Conservation (phyloP, 2,888 invertebrate genomes). For the Encarsia formosa region DNA sequence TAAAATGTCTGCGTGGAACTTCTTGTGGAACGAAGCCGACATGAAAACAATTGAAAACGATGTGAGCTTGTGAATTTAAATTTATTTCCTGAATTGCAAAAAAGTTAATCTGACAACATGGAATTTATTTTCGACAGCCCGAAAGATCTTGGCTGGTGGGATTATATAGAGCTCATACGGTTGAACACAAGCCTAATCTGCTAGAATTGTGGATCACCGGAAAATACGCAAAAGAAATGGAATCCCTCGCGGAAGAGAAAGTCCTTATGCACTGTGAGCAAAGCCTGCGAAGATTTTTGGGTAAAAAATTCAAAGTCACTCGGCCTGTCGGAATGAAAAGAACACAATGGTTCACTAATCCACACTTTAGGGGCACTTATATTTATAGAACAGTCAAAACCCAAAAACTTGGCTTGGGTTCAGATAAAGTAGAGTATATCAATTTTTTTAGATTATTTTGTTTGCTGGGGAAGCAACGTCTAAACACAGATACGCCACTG, state of each 20-base stretch:
- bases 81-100: neutral
- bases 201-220: conserved; percentile 67
- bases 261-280: conserved; percentile 52
- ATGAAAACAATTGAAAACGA: conserved; percentile 18
- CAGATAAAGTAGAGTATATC: conserved; percentile 30
- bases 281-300: conserved; percentile 55
- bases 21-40: conserved; percentile 58
- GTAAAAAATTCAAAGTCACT: conserved; percentile 50
- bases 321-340: conserved; percentile 56
- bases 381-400: conserved; percentile 57
- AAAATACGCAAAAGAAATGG: conserved; percentile 59
- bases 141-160: conserved; percentile 59
- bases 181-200: conserved; percentile 59
- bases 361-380: conserved; percentile 69
- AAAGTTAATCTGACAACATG: neutral
- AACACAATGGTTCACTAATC: conserved; percentile 66
- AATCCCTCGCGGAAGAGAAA: conserved; percentile 55
- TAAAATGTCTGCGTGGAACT: neutral
- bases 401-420: conserved; percentile 51
- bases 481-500: conserved; percentile 58
- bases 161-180: conserved; percentile 60
- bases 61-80: conserved; percentile 1
- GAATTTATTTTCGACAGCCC: conserved; percentile 29
- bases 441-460: conserved; percentile 52
- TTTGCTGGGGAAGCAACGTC: conserved; percentile 67